Conservation (phyloP, 2,888 invertebrate genomes). For the Dasypolia templi region DNA sequence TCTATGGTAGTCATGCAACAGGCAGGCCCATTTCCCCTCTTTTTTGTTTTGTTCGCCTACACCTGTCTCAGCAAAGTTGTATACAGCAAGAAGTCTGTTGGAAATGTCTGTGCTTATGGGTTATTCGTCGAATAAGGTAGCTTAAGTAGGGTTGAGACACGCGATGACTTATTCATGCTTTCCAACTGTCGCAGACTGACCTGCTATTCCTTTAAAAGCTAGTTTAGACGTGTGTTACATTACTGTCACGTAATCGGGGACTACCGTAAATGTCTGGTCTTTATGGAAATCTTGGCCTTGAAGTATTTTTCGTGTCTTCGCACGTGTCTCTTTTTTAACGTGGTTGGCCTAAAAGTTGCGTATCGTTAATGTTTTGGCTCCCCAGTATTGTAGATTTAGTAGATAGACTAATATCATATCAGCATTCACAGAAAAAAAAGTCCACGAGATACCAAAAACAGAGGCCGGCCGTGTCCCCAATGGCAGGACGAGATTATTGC, state of each 20-base stretch:
- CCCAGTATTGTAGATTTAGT: too few relatives aligned
- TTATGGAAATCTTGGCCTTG: conserved; percentile 31
- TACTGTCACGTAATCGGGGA: conserved; percentile 36
- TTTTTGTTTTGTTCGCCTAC: too few relatives aligned
- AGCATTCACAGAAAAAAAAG: too few relatives aligned
- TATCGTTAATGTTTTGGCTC: background rate
- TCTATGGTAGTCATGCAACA: too few relatives aligned
- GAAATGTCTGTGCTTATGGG: conserved; percentile 11
- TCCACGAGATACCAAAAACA: too few relatives aligned
- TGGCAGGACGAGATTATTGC: too few relatives aligned
- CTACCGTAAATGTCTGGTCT: conserved; percentile 16
- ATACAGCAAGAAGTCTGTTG: background rate
- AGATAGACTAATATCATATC: too few relatives aligned
- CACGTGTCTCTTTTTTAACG: background rate
- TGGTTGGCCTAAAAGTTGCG: background rate
- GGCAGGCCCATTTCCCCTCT: too few relatives aligned
- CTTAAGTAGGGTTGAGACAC: conserved; percentile 37
- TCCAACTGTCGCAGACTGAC: conserved; percentile 36
- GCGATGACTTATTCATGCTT: conserved; percentile 48
- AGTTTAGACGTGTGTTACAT: conserved; percentile 22
- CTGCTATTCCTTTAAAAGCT: conserved; percentile 35
- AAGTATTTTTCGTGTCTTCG: background rate
- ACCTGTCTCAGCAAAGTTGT: background rate
- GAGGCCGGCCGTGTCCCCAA: too few relatives aligned
- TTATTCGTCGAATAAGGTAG: conserved; percentile 17